Evolutionary conservation across 2,113 vertebrate genomes (phyloP).

Genomic region (Sebastes schlegelii): DNA sequence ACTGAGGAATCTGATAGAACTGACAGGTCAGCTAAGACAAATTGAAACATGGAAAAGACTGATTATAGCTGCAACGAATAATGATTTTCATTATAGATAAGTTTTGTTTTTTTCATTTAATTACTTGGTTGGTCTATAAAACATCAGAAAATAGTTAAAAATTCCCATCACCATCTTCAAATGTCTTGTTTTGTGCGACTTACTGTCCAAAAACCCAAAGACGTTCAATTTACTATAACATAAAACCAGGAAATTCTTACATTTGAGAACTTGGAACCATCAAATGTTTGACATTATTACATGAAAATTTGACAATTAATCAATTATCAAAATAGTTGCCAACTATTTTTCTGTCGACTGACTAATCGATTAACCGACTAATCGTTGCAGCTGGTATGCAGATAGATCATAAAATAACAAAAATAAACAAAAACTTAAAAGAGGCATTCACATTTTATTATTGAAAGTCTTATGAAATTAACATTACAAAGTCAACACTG

Average conservation of each 20-base stretch:
- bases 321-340: neutral
- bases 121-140: neutral
- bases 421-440: constrained; percentile 7
- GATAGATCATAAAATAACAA: neutral
- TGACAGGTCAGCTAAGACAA: fast-evolving
- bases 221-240: neutral
- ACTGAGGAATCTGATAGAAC: neutral
- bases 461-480: constrained; percentile 43
- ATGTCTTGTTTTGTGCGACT: neutral
- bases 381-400: neutral
- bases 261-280: neutral
- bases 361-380: neutral
- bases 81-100: neutral
- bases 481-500: constrained; percentile 42
- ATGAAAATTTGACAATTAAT: neutral
- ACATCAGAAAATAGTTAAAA: neutral
- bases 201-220: neutral
- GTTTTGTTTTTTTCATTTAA: neutral
- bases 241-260: neutral
- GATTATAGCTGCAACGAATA: neutral
- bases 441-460: constrained; percentile 37
- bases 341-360: neutral
- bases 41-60: neutral
- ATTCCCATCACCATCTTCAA: neutral
- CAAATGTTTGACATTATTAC: neutral